These are phyloP conservation scores for Rachycentron canadum DNA, from an alignment of 2,797 vertebrate genomes.

Conservation along the genomic window DNA sequence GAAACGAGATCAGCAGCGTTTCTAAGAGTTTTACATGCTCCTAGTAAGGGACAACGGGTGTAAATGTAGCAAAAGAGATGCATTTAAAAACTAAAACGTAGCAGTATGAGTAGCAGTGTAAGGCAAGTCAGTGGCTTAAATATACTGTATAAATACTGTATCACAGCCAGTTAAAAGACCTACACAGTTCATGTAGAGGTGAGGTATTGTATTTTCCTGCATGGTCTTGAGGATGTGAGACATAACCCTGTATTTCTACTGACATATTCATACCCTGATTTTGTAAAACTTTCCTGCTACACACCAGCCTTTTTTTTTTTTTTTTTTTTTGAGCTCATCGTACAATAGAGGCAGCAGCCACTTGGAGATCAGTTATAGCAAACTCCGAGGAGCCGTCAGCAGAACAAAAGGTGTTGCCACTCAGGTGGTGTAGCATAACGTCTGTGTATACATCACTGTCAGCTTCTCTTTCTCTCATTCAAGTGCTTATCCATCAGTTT, in stretches of 20 bases:
- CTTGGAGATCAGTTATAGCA: constrained; percentile 72
- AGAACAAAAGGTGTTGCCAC: constrained; percentile 75
- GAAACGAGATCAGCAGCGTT: too few relatives aligned
- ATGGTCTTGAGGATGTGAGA: neutral
- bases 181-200: neutral
- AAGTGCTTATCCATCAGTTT: constrained; percentile 85
- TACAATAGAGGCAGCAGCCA: constrained; percentile 35
- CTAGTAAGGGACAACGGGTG: too few relatives aligned
- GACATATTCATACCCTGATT: neutral
- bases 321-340: constrained; percentile 5
- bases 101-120: too few relatives aligned
- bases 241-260: neutral
- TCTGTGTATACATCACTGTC: constrained; percentile 73
- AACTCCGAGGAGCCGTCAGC: constrained; percentile 67
- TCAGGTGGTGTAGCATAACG: constrained; percentile 78
- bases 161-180: neutral
- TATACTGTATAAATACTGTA: too few relatives aligned
- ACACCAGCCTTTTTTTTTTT: constrained; percentile 12
- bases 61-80: too few relatives aligned
- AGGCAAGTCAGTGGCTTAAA: neutral
- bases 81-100: too few relatives aligned
- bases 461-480: constrained; percentile 77
- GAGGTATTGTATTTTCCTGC: neutral
- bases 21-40: too few relatives aligned
- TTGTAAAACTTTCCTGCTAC: neutral